phyloP scores from a whole-genome alignment of 2,113 vertebrate genomes.

The Salvelinus sp. region DNA sequence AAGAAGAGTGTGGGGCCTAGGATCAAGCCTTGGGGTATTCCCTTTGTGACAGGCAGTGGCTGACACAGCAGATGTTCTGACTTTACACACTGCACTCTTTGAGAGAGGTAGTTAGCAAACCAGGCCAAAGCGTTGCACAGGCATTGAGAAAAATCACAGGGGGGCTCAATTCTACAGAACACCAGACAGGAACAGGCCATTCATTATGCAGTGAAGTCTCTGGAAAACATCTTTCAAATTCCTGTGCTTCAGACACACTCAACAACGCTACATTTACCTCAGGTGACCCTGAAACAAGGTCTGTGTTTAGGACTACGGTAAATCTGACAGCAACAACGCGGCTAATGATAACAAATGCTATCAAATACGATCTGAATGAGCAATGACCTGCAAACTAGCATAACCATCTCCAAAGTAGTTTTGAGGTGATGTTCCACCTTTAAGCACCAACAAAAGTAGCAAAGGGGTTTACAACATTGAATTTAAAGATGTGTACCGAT shows the following conservation, averaged over 20 bases:
- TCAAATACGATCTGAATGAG: no score
- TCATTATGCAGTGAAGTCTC: constrained; percentile 21
- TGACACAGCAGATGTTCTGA: no score
- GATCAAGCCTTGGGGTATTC: no score
- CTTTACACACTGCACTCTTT: no score
- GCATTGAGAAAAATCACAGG: constrained; percentile 19
- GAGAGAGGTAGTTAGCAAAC: no score
- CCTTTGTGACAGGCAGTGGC: no score
- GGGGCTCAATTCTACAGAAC: constrained; percentile 22
- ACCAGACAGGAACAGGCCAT: constrained; percentile 35
- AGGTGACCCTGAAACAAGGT: background rate
- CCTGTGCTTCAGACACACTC: constrained; percentile 14
- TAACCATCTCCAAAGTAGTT: no score
- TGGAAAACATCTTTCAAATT: constrained; percentile 16
- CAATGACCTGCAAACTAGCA: no score
- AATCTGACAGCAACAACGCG: no score
- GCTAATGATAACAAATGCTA: no score
- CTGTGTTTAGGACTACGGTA: background rate
- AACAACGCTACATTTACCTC: background rate
- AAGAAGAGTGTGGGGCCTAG: no score
- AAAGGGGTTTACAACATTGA: background rate
- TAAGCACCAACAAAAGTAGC: background rate
- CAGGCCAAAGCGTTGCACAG: background rate
- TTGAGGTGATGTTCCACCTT: background rate
- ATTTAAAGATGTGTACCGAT: background rate